Conservation (phyloP, 1,140 invertebrate species). For the Dolichoris vasculosae region DNA sequence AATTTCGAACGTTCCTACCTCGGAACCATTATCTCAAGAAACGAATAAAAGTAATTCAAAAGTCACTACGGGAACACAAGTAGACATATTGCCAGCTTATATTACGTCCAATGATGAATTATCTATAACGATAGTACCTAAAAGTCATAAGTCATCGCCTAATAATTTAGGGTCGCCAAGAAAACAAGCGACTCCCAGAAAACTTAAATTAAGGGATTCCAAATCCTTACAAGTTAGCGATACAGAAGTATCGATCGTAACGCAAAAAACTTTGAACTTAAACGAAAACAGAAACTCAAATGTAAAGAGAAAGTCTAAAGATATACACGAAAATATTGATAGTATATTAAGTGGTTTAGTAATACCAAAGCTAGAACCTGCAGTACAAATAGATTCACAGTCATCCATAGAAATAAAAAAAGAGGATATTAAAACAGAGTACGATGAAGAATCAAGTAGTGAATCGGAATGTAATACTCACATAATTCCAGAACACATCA, state of each 20-base stretch:
- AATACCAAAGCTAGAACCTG: conserved; percentile 44
- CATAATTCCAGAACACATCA: conserved; percentile 66
- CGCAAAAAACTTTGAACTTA: conserved; percentile 14
- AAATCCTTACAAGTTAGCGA: not conserved
- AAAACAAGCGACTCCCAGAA: conserved; percentile 45
- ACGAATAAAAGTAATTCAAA: conserved; percentile 12
- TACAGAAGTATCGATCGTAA: conserved; percentile 29
- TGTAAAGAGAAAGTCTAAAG: conserved; percentile 31
- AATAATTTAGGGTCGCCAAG: conserved; percentile 30
- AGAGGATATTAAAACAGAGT: conserved; percentile 16
- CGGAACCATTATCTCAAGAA: not conserved
- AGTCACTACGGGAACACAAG: conserved; percentile 40
- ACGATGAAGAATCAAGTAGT: not conserved
- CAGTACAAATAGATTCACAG: conserved; percentile 24
- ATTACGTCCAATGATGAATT: conserved; percentile 28
- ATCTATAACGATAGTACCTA: conserved; percentile 40
- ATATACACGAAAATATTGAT: conserved; percentile 21
- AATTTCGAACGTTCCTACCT: not conserved
- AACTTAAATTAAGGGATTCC: conserved; percentile 33
- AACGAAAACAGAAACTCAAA: conserved; percentile 14
- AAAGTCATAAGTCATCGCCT: conserved; percentile 22
- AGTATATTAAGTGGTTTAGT: conserved; percentile 28
- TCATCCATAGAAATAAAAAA: conserved; percentile 7
- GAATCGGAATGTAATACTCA: not conserved
- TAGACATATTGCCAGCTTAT: conserved; percentile 43